phyloP scores from a whole-genome alignment of 2,888 invertebrate species.

The Agrilus mali region DNA sequence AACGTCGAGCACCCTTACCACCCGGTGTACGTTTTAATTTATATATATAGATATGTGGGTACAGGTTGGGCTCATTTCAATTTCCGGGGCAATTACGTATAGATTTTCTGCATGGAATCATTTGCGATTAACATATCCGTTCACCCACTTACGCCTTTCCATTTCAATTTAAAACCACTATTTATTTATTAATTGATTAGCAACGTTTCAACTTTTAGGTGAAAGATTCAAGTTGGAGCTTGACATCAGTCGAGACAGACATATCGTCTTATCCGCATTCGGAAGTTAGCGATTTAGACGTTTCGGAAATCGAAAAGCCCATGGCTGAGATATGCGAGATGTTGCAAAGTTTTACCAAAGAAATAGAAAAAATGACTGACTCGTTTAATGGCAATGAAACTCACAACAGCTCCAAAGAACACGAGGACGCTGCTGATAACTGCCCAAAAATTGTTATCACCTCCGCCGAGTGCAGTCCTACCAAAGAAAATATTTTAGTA shows the following conservation, averaged over 20 bases:
- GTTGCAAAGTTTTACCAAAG: constrained; percentile 14
- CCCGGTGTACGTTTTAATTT: constrained; percentile 11
- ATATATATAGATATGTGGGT: too few species aligned
- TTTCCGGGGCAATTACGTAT: too few species aligned
- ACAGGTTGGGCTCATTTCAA: too few species aligned
- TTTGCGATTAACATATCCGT: too few species aligned
- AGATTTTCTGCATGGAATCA: too few species aligned
- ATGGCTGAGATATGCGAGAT: constrained; percentile 10
- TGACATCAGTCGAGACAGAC: constrained; percentile 17
- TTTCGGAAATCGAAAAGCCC: constrained; percentile 1
- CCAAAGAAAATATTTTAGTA: too few species aligned
- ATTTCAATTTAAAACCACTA: too few species aligned
- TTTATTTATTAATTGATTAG: too few species aligned
- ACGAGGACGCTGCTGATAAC: too few species aligned
- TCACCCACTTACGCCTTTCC: too few species aligned
- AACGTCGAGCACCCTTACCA: constrained; percentile 17
- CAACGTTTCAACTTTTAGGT: too few species aligned
- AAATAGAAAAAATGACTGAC: constrained; percentile 16
- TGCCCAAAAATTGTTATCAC: constrained; percentile 3
- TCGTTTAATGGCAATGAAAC: constrained; percentile 12
- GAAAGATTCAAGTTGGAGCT: constrained; percentile 16
- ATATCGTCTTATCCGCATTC: constrained; percentile 13
- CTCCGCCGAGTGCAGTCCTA: too few species aligned
- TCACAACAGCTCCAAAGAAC: background rate
- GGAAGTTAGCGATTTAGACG: constrained; percentile 2